Base-by-base conservation (phyloP, 2,888 invertebrate genomes). In the Xylophagus ater region DNA sequence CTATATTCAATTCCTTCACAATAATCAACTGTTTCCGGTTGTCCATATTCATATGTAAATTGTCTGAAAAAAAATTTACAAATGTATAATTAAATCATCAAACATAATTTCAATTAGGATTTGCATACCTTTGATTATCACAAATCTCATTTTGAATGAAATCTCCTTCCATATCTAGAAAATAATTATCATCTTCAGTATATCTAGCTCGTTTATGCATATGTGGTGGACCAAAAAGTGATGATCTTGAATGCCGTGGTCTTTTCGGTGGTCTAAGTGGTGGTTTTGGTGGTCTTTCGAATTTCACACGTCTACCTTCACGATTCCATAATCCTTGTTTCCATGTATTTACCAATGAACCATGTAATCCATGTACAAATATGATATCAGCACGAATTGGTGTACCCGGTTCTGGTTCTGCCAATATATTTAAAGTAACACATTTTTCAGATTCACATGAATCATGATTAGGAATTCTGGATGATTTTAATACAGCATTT, bases 341-440 rank as follows among this genome's bases (percentile, higher is more conserved):
- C 88, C 88, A 89, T 0, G 88, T 88, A 53, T 81, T 81, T 14
- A 76, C 73, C 20, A 82, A 68, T 0, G 86, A 86, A 1, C 82
- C 75, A 37, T 63, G 64, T 14, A 63, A 49, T 0, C 86, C 89
- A 54, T 90, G 89, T 1, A 89, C 75, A 53, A 90, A 85, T 14
- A 90, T 74, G 15, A 89, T 74, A 55, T 90, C 89, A 3, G 72
- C 72, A 4, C 58, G 56, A 29, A 65, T 63, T 2, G 58, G 57
- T 6, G 47, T 49, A 15, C 59, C 62, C 4, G 55, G 47, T 7
- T 61, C 55, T 4, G 65, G 65, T 29, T 59, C 58, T 8, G 62
- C 60, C 23, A 65, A 50, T 8, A 65, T 51, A 34, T 64, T 56
- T 5, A 64, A 47, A 1, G 58, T 57, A 35, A 62, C 62, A 42